Evolutionary conservation across 2,888 invertebrate genomes (phyloP), one percentile per base, ranked within the genome.

Genomic region (Parthenolecanium corni): DNA sequence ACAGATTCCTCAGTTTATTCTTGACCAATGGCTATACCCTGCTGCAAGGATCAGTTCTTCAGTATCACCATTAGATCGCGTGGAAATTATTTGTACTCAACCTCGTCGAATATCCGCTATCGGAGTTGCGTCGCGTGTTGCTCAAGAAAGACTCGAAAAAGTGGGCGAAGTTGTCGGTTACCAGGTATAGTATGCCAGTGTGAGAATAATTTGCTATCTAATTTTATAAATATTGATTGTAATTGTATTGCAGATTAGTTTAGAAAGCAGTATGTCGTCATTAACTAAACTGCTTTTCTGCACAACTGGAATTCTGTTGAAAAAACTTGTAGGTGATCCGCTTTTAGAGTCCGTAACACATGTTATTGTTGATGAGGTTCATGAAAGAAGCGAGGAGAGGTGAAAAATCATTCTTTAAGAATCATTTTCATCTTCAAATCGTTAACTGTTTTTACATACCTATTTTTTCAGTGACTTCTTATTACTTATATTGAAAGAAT

Each of bases 41-140:
- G 86, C 87, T 65, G 82, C 89, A 3, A 86, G 92, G 70, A 76
- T 79, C 52, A 77, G 78, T 23, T 78, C 79, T 25, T 76, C 76
- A 62, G 79, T 80, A 53, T 92, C 91, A 71, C 36, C 38, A 4
- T 24, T 49, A 23, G n/a, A 51, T n/a, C 36, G 51, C 9, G 36
- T 61, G 6, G 93, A 90, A 72, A 86, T 96, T 47, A 79, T 95
- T 52, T 93, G 93, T 71, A 93, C 94, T 0, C 94, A 96, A 73
- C 95, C 95, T 0, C 79, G 95, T 49, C 77, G 92, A 69, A 83
- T 96, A 70, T 91, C 94, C 0, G 93, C 94, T 2, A 86, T 94
- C 62, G 89, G 90, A 14, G 89, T 95, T 0, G 90, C 94, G 0
- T 92, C 94, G 70, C 78, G 94, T 70, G 93, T 95, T 0, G 86